Conservation (phyloP, 2,797 vertebrate genomes). For the Melanotaenia boesemani region DNA sequence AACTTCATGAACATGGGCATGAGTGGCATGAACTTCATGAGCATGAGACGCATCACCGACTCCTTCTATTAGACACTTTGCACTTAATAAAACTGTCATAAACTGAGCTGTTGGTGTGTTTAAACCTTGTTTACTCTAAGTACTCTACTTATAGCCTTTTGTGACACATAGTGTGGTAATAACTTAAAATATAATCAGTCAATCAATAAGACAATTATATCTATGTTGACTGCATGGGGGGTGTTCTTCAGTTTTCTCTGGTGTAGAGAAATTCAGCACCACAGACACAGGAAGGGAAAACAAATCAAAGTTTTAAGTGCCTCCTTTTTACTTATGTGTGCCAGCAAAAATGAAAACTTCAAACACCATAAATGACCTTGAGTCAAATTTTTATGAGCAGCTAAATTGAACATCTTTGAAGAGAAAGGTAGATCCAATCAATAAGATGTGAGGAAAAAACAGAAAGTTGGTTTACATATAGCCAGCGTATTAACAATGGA, state of each 20-base stretch:
- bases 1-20: slow-evolving; percentile 73
- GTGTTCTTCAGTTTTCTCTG: background rate
- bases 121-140: background rate
- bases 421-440: too few relatives aligned
- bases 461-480: too few relatives aligned
- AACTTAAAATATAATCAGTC: too few relatives aligned
- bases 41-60: slow-evolving; percentile 79
- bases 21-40: slow-evolving; percentile 77
- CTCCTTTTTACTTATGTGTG: too few relatives aligned
- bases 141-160: background rate
- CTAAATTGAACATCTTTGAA: too few relatives aligned
- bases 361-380: too few relatives aligned
- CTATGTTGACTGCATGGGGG: too few relatives aligned
- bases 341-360: too few relatives aligned
- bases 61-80: slow-evolving; percentile 71
- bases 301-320: too few relatives aligned
- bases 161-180: background rate
- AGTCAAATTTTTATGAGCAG: too few relatives aligned
- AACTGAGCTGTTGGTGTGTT: slow-evolving; percentile 25
- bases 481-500: too few relatives aligned
- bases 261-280: background rate
- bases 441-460: too few relatives aligned
- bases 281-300: background rate
- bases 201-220: background rate
- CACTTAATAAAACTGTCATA: slow-evolving; percentile 74